Conservation (phyloP, 2,888 invertebrate genomes). For the Bombylius major region DNA sequence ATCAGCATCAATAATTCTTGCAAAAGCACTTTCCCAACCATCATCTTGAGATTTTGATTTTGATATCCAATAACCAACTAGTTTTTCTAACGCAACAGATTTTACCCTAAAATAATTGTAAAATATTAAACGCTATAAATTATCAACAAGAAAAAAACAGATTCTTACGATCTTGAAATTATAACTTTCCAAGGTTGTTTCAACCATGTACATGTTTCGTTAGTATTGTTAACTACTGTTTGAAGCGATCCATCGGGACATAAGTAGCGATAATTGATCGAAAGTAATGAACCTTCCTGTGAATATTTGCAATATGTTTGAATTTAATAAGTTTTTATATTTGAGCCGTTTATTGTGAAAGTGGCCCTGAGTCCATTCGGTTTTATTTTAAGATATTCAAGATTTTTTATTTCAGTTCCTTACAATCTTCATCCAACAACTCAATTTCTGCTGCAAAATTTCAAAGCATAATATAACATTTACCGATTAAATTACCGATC, state of each 20-base stretch:
- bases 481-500: too few relatives aligned
- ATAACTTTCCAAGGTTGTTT: conserved; percentile 49
- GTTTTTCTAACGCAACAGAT: conserved; percentile 12
- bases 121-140: neutral
- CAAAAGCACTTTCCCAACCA: conserved; percentile 15
- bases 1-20: conserved; percentile 17
- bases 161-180: conserved; percentile 21
- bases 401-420: too few relatives aligned
- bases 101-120: conserved; percentile 14
- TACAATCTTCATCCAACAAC: too few relatives aligned
- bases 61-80: conserved; percentile 20
- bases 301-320: neutral
- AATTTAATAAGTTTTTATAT: too few relatives aligned
- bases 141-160: neutral
- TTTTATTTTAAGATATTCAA: too few relatives aligned
- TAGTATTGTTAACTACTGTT: conserved; percentile 14
- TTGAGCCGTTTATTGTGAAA: too few relatives aligned
- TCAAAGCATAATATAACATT: too few relatives aligned
- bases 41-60: conserved; percentile 5
- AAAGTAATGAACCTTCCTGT: conserved; percentile 8
- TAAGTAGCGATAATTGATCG: conserved; percentile 21
- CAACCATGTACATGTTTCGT: conserved; percentile 46
- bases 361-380: too few relatives aligned
- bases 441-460: too few relatives aligned
- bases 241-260: conserved; percentile 27